These are phyloP conservation scores for Rhegmatorhina hoffmannsi DNA, from an alignment of 2,113 vertebrate genomes.

Conservation along the genomic window DNA sequence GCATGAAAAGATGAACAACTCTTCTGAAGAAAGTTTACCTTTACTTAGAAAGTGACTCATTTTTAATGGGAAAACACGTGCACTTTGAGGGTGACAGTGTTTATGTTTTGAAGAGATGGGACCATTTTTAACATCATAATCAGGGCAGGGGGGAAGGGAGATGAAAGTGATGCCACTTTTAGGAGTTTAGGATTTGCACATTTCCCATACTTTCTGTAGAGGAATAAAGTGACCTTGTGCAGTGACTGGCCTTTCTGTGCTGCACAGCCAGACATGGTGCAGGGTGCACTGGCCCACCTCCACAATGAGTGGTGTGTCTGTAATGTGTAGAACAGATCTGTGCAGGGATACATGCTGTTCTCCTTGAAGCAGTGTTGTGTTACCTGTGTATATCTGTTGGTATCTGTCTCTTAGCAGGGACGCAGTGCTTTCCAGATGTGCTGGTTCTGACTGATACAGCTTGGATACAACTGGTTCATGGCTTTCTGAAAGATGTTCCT, in stretches of 20 bases:
- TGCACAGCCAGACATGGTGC: fast-evolving
- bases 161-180: background rate
- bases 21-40: slow-evolving; percentile 13
- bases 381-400: background rate
- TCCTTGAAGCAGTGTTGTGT: background rate
- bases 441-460: background rate
- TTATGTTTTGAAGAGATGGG: slow-evolving; percentile 3
- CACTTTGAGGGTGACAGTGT: background rate
- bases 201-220: background rate
- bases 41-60: slow-evolving; percentile 9
- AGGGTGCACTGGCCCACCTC: background rate
- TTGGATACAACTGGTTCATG: background rate
- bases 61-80: background rate
- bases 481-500: background rate
- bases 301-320: fast-evolving
- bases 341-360: background rate
- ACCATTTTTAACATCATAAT: background rate
- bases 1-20: background rate
- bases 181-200: background rate
- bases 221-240: background rate
- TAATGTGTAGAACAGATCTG: fast-evolving
- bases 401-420: background rate
- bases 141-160: background rate
- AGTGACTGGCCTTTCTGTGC: background rate
- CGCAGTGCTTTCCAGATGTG: background rate